Evolutionary conservation across 2,888 invertebrate species (phyloP), one percentile per base, ranked within the genome.

Genomic region (Stegophylla sp.): DNA sequence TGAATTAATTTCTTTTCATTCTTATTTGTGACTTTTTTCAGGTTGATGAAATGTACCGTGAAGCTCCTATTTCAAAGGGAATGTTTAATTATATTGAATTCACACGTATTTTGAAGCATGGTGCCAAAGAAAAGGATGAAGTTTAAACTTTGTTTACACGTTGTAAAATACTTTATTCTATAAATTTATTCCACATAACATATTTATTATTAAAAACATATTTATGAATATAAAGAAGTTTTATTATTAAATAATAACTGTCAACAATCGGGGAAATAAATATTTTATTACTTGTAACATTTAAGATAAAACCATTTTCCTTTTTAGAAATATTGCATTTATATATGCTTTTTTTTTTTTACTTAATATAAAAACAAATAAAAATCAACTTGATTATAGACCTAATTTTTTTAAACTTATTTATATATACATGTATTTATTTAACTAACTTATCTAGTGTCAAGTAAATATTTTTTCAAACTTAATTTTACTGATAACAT

Each of bases 31-130:
- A 1, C 3, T 45, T 59, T 45, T 53, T 85, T 26, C 84, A 90
- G 90, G 90, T 99, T 0, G 99, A 99, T 87, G 98, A 98, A 87
- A 97, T 99, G 95, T 94, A 97, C 86, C 91, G 98, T 7, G 99
- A 99, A 88, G 99, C 99, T 48, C 99, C 99, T 4, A 98, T 99
- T 85, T 95, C 96, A 85, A 88, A 89, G 84, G 93, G 94, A 0
- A 90, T 96, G 86, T 99, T 99, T 86, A 96, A 99, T 88, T 99
- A 99, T 86, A 92, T 97, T 73, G 98, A 99, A 89, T 99, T 99
- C 87, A 99, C 98, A 51, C 92, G 98, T 86, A 99, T 99, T 86
- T 90, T 99, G 85, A 99, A 99, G 87, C 98, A 99, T 85, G 99
- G 99, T 71, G 98, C 98, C 85, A 98, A 98, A 88, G 98, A 99